phyloP scores from a whole-genome alignment of 2,113 vertebrate species.

The Lophius piscatorius region DNA sequence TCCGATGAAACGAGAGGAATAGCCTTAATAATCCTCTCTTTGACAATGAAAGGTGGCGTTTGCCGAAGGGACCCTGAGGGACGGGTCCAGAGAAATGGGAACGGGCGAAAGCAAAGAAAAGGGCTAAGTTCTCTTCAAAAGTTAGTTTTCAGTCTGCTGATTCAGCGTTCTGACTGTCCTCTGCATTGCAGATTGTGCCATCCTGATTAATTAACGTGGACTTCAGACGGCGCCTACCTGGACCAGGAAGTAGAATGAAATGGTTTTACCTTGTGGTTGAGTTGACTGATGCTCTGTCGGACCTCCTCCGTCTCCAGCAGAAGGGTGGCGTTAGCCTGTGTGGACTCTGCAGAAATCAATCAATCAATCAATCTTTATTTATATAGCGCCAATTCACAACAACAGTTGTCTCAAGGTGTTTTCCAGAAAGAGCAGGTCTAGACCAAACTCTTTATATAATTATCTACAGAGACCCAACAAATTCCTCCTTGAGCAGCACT shows the following conservation, averaged over 20 bases:
- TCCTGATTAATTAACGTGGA: conserved; percentile 71
- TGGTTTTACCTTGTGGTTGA: conserved; percentile 88
- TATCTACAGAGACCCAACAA: no score
- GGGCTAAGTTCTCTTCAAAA: conserved; percentile 22
- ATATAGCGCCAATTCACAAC: no score
- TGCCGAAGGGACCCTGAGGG: no score
- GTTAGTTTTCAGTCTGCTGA: conserved; percentile 38
- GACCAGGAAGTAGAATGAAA: no score
- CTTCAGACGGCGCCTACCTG: conserved; percentile 56
- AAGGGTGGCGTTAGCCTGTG: conserved; percentile 57
- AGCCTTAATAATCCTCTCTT: no score
- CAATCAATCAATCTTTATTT: no score
- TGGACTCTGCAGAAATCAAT: conserved; percentile 57
- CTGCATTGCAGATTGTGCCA: conserved; percentile 70
- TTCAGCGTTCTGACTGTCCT: conserved; percentile 61
- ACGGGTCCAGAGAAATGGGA: conserved; percentile 19
- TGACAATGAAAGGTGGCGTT: no score
- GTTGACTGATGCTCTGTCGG: conserved; percentile 83
- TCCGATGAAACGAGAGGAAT: no score
- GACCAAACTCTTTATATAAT: no score
- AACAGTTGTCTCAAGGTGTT: no score
- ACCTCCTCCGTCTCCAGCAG: conserved; percentile 85
- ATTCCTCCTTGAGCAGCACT: no score
- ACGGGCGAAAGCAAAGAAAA: conserved; percentile 6
- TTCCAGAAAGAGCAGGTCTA: no score